phyloP scores from a whole-genome alignment of 2,113 vertebrate genomes.

The Oreochromis spilurus region DNA sequence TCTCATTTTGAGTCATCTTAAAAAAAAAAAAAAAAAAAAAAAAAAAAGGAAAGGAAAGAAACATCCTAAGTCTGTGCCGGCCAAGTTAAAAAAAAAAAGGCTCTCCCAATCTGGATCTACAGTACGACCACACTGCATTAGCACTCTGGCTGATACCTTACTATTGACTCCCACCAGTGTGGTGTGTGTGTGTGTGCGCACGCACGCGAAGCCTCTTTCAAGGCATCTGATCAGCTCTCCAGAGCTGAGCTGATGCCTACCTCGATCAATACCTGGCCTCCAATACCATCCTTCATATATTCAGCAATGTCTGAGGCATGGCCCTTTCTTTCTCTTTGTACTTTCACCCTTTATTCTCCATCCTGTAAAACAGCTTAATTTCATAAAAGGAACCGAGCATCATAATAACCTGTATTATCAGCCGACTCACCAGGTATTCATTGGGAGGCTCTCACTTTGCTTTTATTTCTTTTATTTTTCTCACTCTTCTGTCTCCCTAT shows the following conservation, averaged over 20 bases:
- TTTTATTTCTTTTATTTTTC: constrained; percentile 22
- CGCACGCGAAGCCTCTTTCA: background rate
- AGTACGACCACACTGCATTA: constrained; percentile 7
- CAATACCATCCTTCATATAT: constrained; percentile 30
- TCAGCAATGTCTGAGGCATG: constrained; percentile 13
- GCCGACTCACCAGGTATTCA: constrained; percentile 17
- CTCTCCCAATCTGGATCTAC: background rate
- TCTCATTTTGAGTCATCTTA: background rate
- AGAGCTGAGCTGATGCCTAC: constrained; percentile 37
- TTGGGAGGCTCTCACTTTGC: background rate
- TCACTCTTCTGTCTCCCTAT: constrained; percentile 3
- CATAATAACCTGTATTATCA: constrained; percentile 30
- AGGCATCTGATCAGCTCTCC: constrained; percentile 47
- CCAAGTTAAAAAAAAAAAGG: background rate
- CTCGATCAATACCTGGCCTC: constrained; percentile 44
- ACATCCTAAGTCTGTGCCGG: background rate
- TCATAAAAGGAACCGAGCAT: constrained; percentile 1
- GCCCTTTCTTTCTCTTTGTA: constrained; percentile 14
- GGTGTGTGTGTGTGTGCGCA: background rate
- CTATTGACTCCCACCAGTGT: constrained; percentile 18
- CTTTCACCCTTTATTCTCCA: background rate
- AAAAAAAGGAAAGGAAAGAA: background rate
- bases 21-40: background rate
- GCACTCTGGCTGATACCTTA: constrained; percentile 16
- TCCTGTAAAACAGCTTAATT: constrained; percentile 15